phyloP scores from a whole-genome alignment of 2,113 vertebrate species.

The Taurulus bubalis region DNA sequence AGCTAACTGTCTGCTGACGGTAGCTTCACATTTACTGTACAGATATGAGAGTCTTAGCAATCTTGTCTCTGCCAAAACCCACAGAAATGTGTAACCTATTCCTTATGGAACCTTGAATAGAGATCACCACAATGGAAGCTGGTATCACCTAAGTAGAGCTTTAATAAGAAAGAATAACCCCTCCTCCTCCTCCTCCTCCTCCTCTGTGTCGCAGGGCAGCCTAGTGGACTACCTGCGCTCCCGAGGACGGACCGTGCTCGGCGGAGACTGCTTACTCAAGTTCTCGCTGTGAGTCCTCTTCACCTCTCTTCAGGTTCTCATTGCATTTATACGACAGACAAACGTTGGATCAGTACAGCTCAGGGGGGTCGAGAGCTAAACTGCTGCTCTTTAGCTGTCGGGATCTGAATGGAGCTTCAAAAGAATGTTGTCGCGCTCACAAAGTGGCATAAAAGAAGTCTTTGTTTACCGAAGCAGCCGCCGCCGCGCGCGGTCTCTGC shows the following conservation, averaged over 20 bases:
- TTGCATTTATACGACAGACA: conserved; percentile 1
- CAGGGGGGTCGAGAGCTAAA: neutral
- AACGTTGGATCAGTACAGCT: conserved; percentile 18
- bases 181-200: neutral
- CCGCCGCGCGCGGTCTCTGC: neutral
- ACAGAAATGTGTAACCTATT: neutral
- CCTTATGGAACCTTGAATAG: neutral
- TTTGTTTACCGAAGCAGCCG: conserved; percentile 24
- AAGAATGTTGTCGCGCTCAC: conserved; percentile 14
- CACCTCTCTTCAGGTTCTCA: neutral
- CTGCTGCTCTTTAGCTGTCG: conserved; percentile 31
- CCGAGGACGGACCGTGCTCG: conserved; percentile 92
- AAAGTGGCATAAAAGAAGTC: conserved; percentile 21
- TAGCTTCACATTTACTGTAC: too few relatives aligned
- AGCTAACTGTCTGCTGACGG: neutral
- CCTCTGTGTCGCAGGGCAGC: conserved; percentile 86
- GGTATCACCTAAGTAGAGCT: neutral
- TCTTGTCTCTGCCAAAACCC: neutral
- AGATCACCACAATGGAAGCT: neutral
- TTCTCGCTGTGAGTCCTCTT: conserved; percentile 91
- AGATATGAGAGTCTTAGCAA: neutral
- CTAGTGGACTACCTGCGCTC: conserved; percentile 96
- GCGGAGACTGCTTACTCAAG: conserved; percentile 93
- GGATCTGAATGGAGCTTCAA: conserved; percentile 23
- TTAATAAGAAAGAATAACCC: neutral